These are phyloP conservation scores for Linepithema humile DNA, from an alignment of 1,140 invertebrate genomes.

Conservation along the genomic window DNA sequence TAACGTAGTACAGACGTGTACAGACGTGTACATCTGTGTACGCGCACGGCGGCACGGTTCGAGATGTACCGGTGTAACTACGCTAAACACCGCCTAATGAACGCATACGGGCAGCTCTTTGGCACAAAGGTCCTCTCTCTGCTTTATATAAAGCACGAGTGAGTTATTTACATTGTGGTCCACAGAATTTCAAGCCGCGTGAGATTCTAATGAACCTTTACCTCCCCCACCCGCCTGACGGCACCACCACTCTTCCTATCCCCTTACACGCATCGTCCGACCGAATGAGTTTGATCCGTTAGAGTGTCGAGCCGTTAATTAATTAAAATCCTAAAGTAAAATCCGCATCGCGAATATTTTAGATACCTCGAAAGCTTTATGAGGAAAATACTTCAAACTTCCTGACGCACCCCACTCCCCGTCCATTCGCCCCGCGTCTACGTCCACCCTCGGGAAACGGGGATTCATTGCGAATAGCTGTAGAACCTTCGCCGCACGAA, in stretches of 20 bases:
- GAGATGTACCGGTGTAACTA: constrained; percentile 55
- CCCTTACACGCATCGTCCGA: constrained; percentile 8
- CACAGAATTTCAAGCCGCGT: constrained; percentile 74
- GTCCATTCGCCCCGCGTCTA: constrained; percentile 23
- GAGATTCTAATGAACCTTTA: constrained; percentile 75
- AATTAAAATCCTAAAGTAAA: constrained; percentile 67
- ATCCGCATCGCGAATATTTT: constrained; percentile 58
- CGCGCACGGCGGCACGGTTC: neutral
- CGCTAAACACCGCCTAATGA: constrained; percentile 80
- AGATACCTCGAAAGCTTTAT: constrained; percentile 56
- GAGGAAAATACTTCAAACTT: constrained; percentile 48
- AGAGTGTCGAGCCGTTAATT: constrained; percentile 60
- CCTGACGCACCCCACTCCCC: neutral
- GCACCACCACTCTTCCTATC: neutral
- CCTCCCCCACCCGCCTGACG: constrained; percentile 29
- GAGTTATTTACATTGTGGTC: constrained; percentile 78
- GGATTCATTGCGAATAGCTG: constrained; percentile 55
- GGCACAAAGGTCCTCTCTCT: constrained; percentile 75
- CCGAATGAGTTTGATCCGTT: constrained; percentile 27
- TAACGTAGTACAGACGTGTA: neutral
- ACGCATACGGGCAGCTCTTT: constrained; percentile 80
- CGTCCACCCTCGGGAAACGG: constrained; percentile 30
- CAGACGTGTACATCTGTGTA: neutral
- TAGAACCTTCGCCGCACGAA: constrained; percentile 55
- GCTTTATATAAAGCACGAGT: constrained; percentile 74